These are phyloP conservation scores for Rhinoderma darwinii DNA, from an alignment of 2,113 vertebrate species.

Conservation along the genomic window DNA sequence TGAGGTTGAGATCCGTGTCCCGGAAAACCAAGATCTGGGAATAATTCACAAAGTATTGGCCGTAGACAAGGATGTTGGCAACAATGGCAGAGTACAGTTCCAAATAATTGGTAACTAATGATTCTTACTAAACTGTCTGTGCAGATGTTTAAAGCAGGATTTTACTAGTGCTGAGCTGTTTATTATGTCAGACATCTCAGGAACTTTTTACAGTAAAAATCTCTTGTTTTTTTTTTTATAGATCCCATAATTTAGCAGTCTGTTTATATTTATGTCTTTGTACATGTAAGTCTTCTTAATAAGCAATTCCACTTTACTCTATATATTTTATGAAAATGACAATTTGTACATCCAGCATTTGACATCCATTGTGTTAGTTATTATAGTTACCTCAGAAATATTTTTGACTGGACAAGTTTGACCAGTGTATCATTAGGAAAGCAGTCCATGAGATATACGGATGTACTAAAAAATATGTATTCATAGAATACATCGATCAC, in stretches of 20 bases:
- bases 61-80: constrained; percentile 80
- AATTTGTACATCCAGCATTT: background rate
- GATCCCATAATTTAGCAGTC: background rate
- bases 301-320: background rate
- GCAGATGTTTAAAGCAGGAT: constrained; percentile 46
- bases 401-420: background rate
- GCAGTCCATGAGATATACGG: background rate
- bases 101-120: constrained; percentile 77
- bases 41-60: constrained; percentile 74
- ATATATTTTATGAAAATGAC: background rate
- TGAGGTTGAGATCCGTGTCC: constrained; percentile 73
- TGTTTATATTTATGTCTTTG: background rate
- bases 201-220: background rate
- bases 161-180: background rate
- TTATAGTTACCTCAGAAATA: background rate
- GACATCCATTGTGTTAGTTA: background rate
- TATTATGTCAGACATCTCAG: constrained; percentile 3
- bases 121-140: constrained; percentile 34
- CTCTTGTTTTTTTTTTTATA: background rate
- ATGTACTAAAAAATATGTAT: background rate
- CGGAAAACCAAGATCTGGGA: constrained; percentile 84
- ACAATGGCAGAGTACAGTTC: constrained; percentile 81
- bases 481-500: too few species aligned
- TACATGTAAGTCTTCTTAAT: background rate
- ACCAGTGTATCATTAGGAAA: background rate